A percentile compares a stretch with the other conserved stretches of the same genome.
phyloP scores from a whole-genome alignment of 2,113 vertebrate genomes.

The Onychostruthus taczanowskii region DNA sequence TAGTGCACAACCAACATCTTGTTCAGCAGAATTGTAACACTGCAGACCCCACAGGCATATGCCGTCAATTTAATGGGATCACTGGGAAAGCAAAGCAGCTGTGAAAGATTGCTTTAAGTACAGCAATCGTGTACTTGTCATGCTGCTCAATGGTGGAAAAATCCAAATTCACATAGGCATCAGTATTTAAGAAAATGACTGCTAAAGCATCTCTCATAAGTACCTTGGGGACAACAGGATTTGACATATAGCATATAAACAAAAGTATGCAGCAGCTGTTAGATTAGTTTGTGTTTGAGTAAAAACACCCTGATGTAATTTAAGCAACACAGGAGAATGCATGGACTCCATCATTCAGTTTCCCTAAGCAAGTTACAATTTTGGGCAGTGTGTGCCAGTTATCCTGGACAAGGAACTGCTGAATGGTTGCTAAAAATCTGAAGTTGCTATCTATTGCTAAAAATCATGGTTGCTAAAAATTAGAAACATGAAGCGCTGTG shows the following conservation, averaged over 20 bases:
- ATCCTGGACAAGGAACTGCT: background rate
- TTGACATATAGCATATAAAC: conserved; percentile 78
- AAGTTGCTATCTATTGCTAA: background rate
- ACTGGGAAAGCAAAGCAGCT: conserved; percentile 77
- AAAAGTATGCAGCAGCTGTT: conserved; percentile 79
- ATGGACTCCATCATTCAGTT: background rate
- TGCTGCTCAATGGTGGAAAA: conserved; percentile 80
- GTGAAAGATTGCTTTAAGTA: conserved; percentile 89
- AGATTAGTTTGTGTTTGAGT: conserved; percentile 72
- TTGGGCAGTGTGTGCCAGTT: background rate
- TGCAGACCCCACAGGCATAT: conserved; percentile 75
- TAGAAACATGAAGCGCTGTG: background rate
- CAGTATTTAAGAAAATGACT: conserved; percentile 88
- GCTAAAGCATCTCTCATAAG: conserved; percentile 80
- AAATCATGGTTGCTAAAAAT: background rate
- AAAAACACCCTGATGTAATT: conserved; percentile 48
- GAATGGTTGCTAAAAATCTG: background rate
- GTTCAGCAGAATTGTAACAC: conserved; percentile 50
- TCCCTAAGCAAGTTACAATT: background rate
- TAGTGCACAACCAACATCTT: conserved; percentile 70
- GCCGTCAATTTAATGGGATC: conserved; percentile 83
- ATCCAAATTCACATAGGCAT: conserved; percentile 83
- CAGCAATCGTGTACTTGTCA: conserved; percentile 89
- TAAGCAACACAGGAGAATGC: background rate
- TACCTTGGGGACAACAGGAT: conserved; percentile 74